Evolutionary conservation across 2,113 vertebrate species (phyloP), one percentile per base, ranked within the genome.

Genomic region (Lasiurus cinereus): DNA sequence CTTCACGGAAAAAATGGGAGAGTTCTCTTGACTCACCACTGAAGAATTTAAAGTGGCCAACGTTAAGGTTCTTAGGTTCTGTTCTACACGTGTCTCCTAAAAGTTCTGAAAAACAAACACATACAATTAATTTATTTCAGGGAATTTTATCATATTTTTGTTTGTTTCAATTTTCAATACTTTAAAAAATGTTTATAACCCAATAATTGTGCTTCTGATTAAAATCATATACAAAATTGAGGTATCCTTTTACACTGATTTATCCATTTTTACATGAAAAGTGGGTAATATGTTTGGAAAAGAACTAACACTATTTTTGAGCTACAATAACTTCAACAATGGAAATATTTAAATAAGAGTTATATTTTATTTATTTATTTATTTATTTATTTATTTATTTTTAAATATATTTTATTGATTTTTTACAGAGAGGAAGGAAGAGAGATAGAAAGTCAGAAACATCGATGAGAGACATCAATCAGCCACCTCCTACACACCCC

Each of bases 231-330:
- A 69, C 43, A 46, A 69, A 89, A 8, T 54, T 3, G 27, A 43
- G 83, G 39, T 48, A 21, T 22, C 4, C 64, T 85, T 66, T 89
- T 36, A 73, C 48, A 74, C 10, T 12, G 50, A 88, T 15, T 76
- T 8, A n/a, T 59, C n/a, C 3, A 31, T 80, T 92, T 95, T 92
- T 82, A 50, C 79, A 11, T 93, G 74, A 94, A 21, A 94, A 73
- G 13, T 27, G 5, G 43, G 56, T 33, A n/a, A 16, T 93, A 69
- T 54, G 27, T 93, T 90, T 93, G 13, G 50, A 59, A 94, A 93
- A 89, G 22, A 56, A 52, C n/a, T 82, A 10, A 90, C 6, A 74
- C 31, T 67, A 85, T 66, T 90, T 90, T 89, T 43, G 33, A 77
- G 48, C 22, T n/a, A 79, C 64, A 39, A 46, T 48, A 48, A 80